Base-by-base conservation (phyloP, 2,888 invertebrate genomes). In the Dione juno region DNA sequence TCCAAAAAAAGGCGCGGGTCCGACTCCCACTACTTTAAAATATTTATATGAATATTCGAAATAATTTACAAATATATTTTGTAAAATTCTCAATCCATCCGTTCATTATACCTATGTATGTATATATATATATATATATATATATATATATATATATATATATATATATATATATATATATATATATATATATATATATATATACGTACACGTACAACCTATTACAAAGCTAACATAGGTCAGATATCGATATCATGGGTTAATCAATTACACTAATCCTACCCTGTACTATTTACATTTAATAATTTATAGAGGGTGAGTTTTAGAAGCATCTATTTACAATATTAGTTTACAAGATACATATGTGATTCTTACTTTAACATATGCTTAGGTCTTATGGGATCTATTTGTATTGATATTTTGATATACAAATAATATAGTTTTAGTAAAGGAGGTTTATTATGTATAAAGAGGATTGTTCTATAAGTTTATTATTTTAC, bases 271-370 rank as follows among this genome's bases (percentile, higher is more conserved):
- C 21, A 43, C 10, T 59, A 59, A 59, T 61, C 28, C n/a, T 28
- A 45, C 45, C 61, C 43, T 28, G n/a, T 10, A 45, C n/a, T 61
- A 45, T 61, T 61, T 61, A 45, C 61, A 61, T 45, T 45, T 16
- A 14, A 45, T 45, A 61, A 61, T 45, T 5, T 45, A 45, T 61
- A 61, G 28, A 28, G 45, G 43, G 6, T 28, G 11, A 61, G 61
- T 45, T 61, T 10, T n/a, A n/a, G 28, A 35, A 61, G 28, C 28
- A 61, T 45, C 28, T 45, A 35, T 45, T 61, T 45, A 61, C 61
- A 45, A 28, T 28, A 61, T 16, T 45, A 43, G 43, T 45, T 28
- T 61, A 45, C 11, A 61, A 45, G 28, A 45, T 35, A 28, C 28
- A 28, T 28, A 45, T 14, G 9, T 61, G 28, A 59, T 45, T 61